phyloP scores from a whole-genome alignment of 1,140 invertebrate genomes.

The Solenopsis fugax region DNA sequence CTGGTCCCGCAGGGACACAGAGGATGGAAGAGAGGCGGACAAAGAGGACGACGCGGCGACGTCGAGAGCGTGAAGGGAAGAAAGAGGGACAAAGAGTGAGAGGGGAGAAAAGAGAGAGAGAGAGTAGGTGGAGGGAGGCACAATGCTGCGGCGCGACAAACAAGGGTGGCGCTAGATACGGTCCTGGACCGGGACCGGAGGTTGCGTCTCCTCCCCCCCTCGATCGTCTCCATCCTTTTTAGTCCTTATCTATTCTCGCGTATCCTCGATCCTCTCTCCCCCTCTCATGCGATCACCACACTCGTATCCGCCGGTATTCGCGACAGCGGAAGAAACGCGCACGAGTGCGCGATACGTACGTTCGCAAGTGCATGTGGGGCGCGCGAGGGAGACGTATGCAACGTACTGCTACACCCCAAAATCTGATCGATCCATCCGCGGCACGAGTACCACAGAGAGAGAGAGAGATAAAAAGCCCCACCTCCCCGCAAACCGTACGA shows the following conservation, averaged over 20 bases:
- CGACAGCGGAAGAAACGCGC: background rate
- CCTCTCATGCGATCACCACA: background rate
- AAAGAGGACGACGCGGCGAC: background rate
- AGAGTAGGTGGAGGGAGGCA: constrained; percentile 56
- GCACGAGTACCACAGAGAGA: constrained; percentile 54
- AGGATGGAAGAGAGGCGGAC: background rate
- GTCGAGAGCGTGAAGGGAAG: background rate
- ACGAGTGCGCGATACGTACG: constrained; percentile 20
- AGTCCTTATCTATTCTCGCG: constrained; percentile 59
- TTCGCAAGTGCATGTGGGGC: constrained; percentile 13
- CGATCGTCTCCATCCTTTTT: constrained; percentile 52
- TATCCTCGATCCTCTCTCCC: constrained; percentile 46
- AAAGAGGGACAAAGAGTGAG: background rate
- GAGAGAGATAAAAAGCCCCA: constrained; percentile 16
- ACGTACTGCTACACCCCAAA: constrained; percentile 76
- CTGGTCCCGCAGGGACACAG: constrained; percentile 62
- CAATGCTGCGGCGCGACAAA: constrained; percentile 76
- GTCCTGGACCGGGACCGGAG: constrained; percentile 75
- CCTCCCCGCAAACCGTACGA: constrained; percentile 62
- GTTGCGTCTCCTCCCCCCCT: constrained; percentile 42
- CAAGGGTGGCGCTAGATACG: constrained; percentile 77
- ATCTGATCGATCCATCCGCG: constrained; percentile 77
- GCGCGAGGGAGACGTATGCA: constrained; percentile 64
- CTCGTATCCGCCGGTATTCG: constrained; percentile 33
- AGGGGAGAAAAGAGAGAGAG: constrained; percentile 8